Evolutionary conservation across 2,888 invertebrate species (phyloP).

Genomic region (Xestia rhomboidea): DNA sequence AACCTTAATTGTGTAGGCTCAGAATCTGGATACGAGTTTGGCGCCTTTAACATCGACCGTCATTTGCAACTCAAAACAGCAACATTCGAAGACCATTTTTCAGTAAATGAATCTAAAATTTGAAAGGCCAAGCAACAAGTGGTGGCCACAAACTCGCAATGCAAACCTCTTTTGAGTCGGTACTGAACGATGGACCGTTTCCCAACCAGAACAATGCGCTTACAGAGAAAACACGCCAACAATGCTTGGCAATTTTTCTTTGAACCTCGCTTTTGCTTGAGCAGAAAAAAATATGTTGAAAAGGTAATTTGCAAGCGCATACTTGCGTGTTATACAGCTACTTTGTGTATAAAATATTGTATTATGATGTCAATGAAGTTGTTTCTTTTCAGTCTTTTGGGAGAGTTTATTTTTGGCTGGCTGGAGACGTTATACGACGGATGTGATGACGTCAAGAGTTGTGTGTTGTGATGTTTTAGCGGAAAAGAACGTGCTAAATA

Average conservation of each 20-base stretch:
- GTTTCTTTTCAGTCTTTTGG: neutral
- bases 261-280: slow-evolving; percentile 48
- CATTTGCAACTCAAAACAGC: neutral
- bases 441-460: slow-evolving; percentile 2
- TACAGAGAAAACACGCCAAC: slow-evolving; percentile 54
- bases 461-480: neutral
- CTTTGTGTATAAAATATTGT: slow-evolving; percentile 22
- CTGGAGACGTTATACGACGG: neutral
- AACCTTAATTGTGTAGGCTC: no score
- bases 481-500: neutral
- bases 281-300: slow-evolving; percentile 41
- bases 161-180: slow-evolving; percentile 31
- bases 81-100: slow-evolving; percentile 1
- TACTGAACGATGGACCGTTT: slow-evolving; percentile 48
- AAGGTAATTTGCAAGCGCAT: slow-evolving; percentile 48
- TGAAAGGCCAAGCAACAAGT: slow-evolving; percentile 52
- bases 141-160: slow-evolving; percentile 27
- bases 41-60: no score
- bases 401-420: neutral
- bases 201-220: slow-evolving; percentile 61
- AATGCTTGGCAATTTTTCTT: slow-evolving; percentile 61
- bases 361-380: slow-evolving; percentile 19
- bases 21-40: no score
- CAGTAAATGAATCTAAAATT: slow-evolving; percentile 39
- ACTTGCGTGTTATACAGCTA: slow-evolving; percentile 1